phyloP scores from a whole-genome alignment of 2,797 vertebrate genomes.

The Channa striata region DNA sequence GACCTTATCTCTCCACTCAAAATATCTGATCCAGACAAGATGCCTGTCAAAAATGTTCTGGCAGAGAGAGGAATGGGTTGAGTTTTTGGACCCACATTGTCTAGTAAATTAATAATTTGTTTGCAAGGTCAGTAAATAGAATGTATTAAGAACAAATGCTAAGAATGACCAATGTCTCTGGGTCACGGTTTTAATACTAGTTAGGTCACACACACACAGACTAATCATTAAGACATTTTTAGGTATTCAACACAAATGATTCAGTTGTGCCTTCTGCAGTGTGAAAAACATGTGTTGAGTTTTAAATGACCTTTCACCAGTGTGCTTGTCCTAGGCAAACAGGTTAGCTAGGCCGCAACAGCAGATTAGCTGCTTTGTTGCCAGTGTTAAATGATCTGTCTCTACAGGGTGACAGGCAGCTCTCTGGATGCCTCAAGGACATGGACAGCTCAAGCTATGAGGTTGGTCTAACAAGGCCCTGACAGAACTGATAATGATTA shows the following conservation, averaged over 20 bases:
- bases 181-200: too few relatives aligned
- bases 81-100: not conserved
- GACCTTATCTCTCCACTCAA: constrained; percentile 35
- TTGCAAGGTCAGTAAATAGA: constrained; percentile 11
- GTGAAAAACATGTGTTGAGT: constrained; percentile 15
- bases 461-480: constrained; percentile 65
- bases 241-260: too few relatives aligned
- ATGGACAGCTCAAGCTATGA: constrained; percentile 50
- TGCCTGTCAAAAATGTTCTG: constrained; percentile 44
- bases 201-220: too few relatives aligned
- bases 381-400: constrained; percentile 61
- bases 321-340: constrained; percentile 29
- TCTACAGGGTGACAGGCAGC: constrained; percentile 52
- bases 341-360: constrained; percentile 28
- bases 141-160: not conserved
- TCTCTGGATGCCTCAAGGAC: constrained; percentile 66
- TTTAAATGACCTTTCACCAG: constrained; percentile 36
- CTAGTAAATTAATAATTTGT: constrained; percentile 34
- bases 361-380: constrained; percentile 46
- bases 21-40: constrained; percentile 62
- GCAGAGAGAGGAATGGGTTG: constrained; percentile 20
- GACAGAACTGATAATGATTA: constrained; percentile 74
- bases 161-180: not conserved
- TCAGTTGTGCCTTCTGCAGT: not conserved
- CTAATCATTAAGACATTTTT: too few relatives aligned